Conservation (phyloP, 64 coral and sea anemone species). For the Stichodactyla helianthus region DNA sequence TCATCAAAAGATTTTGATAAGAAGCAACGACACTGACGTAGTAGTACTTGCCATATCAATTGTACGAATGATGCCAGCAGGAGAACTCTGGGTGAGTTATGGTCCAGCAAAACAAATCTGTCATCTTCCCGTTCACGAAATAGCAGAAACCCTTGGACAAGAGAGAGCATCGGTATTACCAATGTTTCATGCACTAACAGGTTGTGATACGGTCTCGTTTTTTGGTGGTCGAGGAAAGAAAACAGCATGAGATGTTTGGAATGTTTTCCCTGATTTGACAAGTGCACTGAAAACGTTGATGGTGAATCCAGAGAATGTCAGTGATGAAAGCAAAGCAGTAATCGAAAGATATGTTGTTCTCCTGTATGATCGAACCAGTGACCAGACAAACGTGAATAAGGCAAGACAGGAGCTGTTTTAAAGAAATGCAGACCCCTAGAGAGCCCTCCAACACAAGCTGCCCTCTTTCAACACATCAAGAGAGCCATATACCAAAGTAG, state of each 20-base stretch:
- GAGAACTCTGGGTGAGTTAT: background rate
- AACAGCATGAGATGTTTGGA: conserved; percentile 37
- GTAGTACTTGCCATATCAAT: conserved; percentile 22
- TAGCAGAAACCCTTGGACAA: background rate
- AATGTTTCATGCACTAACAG: conserved; percentile 27
- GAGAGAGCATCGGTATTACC: background rate
- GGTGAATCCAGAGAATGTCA: background rate
- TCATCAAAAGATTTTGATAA: conserved; percentile 16
- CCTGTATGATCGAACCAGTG: conserved; percentile 26
- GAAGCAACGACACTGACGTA: conserved; percentile 21
- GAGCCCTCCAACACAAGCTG: conserved; percentile 14
- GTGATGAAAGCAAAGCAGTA: conserved; percentile 2
- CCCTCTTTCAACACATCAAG: conserved; percentile 24
- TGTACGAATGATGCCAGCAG: background rate
- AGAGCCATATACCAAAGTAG: conserved; percentile 26
- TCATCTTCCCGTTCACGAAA: background rate
- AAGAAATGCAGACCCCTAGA: conserved; percentile 21
- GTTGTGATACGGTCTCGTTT: conserved; percentile 46
- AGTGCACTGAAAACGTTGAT: background rate
- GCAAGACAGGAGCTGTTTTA: conserved; percentile 26
- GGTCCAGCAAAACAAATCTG: conserved; percentile 10
- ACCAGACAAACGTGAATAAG: conserved; percentile 16
- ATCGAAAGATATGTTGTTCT: conserved; percentile 30
- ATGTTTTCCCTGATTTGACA: conserved; percentile 33
- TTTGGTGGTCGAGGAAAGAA: conserved; percentile 27